Percentiles rank a stretch among this genome's conserved stretches.
phyloP scores from a whole-genome alignment of 92 coral and sea anemone genomes.

The Parazoanthus darwini region DNA sequence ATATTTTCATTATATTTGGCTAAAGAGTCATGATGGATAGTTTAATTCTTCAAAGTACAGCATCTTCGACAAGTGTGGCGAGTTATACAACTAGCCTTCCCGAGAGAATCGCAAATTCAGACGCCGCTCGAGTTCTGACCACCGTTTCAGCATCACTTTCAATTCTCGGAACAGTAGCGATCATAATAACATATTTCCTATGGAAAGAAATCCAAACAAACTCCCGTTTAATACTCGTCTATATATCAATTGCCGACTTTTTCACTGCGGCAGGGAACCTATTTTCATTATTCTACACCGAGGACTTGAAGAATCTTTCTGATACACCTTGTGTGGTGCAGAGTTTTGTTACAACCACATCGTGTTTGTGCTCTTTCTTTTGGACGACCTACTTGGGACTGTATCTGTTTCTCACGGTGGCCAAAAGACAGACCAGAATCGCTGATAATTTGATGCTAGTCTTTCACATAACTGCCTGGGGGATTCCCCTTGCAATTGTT shows the following conservation, averaged over 20 bases:
- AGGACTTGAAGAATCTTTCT: not conserved
- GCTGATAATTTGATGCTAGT: slow-evolving; percentile 68
- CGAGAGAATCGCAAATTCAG: slow-evolving; percentile 7
- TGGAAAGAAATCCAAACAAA: slow-evolving; percentile 89
- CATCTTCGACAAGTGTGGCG: not conserved
- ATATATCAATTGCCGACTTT: slow-evolving; percentile 89
- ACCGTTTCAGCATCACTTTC: slow-evolving; percentile 69
- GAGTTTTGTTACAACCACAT: slow-evolving; percentile 80
- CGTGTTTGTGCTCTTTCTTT: slow-evolving; percentile 89
- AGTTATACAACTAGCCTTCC: not conserved
- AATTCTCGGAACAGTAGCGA: slow-evolving; percentile 67
- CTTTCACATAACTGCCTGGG: slow-evolving; percentile 85
- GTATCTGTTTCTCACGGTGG: slow-evolving; percentile 70
- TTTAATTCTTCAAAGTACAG: too few species aligned
- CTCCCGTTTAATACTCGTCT: slow-evolving; percentile 84
- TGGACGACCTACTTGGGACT: slow-evolving; percentile 91
- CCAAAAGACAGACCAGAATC: slow-evolving; percentile 45
- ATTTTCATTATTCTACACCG: slow-evolving; percentile 33
- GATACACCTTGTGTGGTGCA: slow-evolving; percentile 57
- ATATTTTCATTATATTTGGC: not conserved
- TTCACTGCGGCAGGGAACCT: slow-evolving; percentile 72
- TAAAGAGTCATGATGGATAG: not conserved
- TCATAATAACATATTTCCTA: slow-evolving; percentile 72
- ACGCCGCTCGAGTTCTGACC: slow-evolving; percentile 15
- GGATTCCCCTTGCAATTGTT: slow-evolving; percentile 65